Evolutionary conservation across 2,113 vertebrate species (phyloP).

Genomic region (Pristiophorus japonicus): DNA sequence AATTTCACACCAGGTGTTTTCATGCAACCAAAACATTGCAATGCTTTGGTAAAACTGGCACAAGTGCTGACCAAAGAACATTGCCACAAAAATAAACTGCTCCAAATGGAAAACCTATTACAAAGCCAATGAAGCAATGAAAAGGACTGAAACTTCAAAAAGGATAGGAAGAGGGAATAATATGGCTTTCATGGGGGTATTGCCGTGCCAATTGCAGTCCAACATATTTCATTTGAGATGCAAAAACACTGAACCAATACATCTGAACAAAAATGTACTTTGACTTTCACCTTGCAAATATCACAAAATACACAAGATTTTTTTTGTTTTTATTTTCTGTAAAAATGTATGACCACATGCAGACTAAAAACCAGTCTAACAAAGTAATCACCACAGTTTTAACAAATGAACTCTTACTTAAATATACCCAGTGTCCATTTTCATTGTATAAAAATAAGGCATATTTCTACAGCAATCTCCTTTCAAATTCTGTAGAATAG

Average conservation of each 20-base stretch:
- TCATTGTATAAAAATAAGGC: slow-evolving; percentile 77
- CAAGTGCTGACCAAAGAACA: not conserved
- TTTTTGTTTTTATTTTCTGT: slow-evolving; percentile 62
- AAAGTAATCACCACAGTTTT: slow-evolving; percentile 76
- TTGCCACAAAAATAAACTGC: not conserved
- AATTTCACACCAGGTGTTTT: not conserved
- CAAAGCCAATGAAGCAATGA: not conserved
- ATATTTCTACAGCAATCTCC: slow-evolving; percentile 63
- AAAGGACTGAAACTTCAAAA: not conserved
- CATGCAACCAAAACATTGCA: not conserved
- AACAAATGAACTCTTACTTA: slow-evolving; percentile 73
- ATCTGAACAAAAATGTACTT: not conserved
- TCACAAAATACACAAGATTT: not conserved
- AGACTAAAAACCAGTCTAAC: slow-evolving; percentile 98
- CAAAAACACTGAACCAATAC: not conserved
- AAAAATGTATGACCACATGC: slow-evolving; percentile 92
- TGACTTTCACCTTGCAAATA: not conserved
- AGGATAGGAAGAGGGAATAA: not conserved
- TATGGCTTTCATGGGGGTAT: not conserved
- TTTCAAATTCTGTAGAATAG: slow-evolving; percentile 72
- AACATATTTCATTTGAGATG: not conserved
- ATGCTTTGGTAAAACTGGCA: not conserved
- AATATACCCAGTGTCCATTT: slow-evolving; percentile 74
- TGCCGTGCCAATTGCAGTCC: not conserved
- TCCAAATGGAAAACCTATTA: not conserved